A percentile compares a stretch with the other conserved stretches of the same genome.
phyloP scores from a whole-genome alignment of 2,888 invertebrate genomes.

The Cheilosia vulpina region DNA sequence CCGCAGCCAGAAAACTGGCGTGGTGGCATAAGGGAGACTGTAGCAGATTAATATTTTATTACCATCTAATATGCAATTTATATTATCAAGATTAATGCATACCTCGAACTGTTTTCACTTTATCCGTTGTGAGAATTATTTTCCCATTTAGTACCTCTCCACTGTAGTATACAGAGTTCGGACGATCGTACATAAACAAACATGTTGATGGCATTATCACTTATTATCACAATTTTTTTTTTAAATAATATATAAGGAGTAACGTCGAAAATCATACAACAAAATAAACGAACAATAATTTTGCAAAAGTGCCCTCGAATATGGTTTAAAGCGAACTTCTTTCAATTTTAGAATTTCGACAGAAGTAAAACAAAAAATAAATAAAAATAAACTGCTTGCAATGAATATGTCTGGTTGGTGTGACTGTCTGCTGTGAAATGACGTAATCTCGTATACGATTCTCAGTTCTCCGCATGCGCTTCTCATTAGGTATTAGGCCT shows the following conservation, averaged over 20 bases:
- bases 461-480: conserved; percentile 15
- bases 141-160: conserved; percentile 63
- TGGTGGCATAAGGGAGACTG: conserved; percentile 23
- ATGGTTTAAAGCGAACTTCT: conserved; percentile 7
- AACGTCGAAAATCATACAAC: conserved; percentile 7
- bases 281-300: neutral
- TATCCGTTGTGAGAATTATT: conserved; percentile 59
- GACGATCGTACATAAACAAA: conserved; percentile 59
- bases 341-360: neutral
- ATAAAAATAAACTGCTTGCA: neutral
- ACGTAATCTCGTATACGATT: conserved; percentile 17
- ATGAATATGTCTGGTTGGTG: neutral
- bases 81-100: neutral
- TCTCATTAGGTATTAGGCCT: conserved; percentile 9
- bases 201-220: conserved; percentile 59
- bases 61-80: neutral
- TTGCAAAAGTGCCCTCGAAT: conserved; percentile 11
- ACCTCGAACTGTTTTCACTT: conserved; percentile 61
- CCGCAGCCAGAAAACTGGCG: neutral
- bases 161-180: conserved; percentile 63
- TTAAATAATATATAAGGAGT: neutral
- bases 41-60: neutral
- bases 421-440: conserved; percentile 5
- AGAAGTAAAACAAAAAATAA: neutral
- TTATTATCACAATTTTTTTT: neutral